Evolutionary conservation across 2,113 vertebrate genomes (phyloP).

Genomic region (Rhadina sibilatrix): DNA sequence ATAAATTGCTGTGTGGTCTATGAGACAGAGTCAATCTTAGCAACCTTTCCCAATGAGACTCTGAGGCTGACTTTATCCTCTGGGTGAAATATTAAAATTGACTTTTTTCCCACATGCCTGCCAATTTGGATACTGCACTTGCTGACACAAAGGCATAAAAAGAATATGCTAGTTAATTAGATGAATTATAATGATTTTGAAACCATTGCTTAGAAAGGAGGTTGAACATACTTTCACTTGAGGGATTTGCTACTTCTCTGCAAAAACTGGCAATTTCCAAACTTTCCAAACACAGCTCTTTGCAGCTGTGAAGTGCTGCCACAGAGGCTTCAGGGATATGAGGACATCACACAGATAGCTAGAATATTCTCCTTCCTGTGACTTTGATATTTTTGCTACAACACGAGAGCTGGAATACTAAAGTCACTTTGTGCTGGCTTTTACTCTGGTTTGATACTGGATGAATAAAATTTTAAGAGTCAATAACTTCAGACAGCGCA

Average conservation of each 20-base stretch:
- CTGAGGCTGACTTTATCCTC: neutral
- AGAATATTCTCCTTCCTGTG: neutral
- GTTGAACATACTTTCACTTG: neutral
- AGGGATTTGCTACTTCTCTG: neutral
- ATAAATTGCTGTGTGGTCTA: neutral
- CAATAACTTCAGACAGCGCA: neutral
- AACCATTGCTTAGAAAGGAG: neutral
- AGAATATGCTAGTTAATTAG: constrained; percentile 7
- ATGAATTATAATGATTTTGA: neutral
- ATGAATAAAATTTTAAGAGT: neutral
- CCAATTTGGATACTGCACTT: neutral
- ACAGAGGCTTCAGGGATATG: neutral
- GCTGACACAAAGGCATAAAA: neutral
- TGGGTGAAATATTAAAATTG: neutral
- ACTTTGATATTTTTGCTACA: neutral
- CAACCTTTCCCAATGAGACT: neutral
- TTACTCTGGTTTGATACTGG: neutral
- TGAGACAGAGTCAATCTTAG: neutral
- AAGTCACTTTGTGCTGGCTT: constrained; percentile 9
- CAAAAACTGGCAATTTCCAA: neutral
- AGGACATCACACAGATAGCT: neutral
- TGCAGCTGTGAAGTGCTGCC: neutral
- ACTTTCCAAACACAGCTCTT: neutral
- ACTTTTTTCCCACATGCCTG: neutral
- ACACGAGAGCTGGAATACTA: neutral